These are phyloP conservation scores for Apus apus DNA, from an alignment of 2,113 vertebrate species.

Conservation along the genomic window DNA sequence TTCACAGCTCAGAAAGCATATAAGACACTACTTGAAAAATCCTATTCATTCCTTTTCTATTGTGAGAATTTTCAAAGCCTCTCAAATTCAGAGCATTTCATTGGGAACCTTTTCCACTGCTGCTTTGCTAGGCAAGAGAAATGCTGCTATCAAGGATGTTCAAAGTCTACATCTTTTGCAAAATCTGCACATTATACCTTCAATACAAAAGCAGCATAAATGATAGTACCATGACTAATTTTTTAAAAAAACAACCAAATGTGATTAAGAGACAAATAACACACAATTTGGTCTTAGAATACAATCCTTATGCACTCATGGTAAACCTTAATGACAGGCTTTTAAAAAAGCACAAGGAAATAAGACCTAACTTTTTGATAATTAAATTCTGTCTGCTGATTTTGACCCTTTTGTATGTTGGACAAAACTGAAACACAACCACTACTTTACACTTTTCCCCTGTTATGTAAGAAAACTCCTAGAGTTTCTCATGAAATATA, in stretches of 20 bases:
- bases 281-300: conserved; percentile 68
- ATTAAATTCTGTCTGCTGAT: conserved; percentile 61
- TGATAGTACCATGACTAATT: conserved; percentile 19
- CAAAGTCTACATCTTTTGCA: conserved; percentile 1
- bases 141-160: conserved; percentile 22
- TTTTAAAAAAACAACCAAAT: conserved; percentile 58
- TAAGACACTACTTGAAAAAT: conserved; percentile 33
- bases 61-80: conserved; percentile 53
- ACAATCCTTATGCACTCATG: conserved; percentile 59
- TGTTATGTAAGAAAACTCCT: conserved; percentile 76
- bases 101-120: conserved; percentile 49
- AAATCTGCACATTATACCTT: conserved; percentile 53
- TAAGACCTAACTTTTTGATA: conserved; percentile 55
- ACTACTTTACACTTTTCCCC: conserved; percentile 61
- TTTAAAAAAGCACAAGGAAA: conserved; percentile 65
- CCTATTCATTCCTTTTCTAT: conserved; percentile 45
- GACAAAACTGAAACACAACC: conserved; percentile 70
- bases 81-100: conserved; percentile 42
- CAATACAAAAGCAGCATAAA: conserved; percentile 61
- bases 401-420: conserved; percentile 49
- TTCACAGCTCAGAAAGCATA: conserved; percentile 48
- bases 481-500: conserved; percentile 77
- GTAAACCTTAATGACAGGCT: conserved; percentile 58
- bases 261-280: conserved; percentile 65
- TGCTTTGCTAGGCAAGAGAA: conserved; percentile 64